phyloP scores from a whole-genome alignment of 2,113 vertebrate species.

The Recurvirostra avosetta region DNA sequence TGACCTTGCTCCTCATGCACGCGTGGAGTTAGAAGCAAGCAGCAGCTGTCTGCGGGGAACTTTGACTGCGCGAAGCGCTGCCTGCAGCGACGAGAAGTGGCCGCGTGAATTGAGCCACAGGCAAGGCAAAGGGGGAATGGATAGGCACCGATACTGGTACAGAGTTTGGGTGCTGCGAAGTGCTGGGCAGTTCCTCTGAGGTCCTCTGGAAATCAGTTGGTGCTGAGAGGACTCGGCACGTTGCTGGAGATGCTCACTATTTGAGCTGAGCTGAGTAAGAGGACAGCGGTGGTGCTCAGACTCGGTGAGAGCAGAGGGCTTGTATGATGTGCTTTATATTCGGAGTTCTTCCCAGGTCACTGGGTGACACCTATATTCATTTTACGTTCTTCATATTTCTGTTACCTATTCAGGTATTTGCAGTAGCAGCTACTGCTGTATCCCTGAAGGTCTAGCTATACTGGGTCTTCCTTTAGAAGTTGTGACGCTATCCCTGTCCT shows the following conservation, averaged over 20 bases:
- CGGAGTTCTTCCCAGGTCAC: neutral
- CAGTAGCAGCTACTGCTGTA: neutral
- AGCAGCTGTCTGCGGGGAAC: neutral
- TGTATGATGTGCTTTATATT: neutral
- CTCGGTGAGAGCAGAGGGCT: neutral
- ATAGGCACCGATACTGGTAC: neutral
- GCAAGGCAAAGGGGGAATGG: neutral
- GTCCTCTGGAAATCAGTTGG: neutral
- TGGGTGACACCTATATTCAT: neutral
- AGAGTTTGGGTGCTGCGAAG: neutral
- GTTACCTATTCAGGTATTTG: neutral
- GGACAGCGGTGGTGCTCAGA: neutral
- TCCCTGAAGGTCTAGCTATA: neutral
- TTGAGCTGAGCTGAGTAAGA: neutral
- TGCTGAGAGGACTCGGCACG: neutral
- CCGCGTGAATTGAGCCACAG: neutral
- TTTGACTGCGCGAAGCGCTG: neutral
- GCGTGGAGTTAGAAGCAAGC: rapidly evolving
- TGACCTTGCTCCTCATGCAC: neutral
- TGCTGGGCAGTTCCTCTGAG: neutral
- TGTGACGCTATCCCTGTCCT: neutral
- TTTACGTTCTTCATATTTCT: neutral
- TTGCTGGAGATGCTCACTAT: neutral
- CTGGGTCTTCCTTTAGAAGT: neutral
- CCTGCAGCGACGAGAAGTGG: neutral